phyloP scores from a whole-genome alignment of 2,113 vertebrate genomes.

The Solea solea region DNA sequence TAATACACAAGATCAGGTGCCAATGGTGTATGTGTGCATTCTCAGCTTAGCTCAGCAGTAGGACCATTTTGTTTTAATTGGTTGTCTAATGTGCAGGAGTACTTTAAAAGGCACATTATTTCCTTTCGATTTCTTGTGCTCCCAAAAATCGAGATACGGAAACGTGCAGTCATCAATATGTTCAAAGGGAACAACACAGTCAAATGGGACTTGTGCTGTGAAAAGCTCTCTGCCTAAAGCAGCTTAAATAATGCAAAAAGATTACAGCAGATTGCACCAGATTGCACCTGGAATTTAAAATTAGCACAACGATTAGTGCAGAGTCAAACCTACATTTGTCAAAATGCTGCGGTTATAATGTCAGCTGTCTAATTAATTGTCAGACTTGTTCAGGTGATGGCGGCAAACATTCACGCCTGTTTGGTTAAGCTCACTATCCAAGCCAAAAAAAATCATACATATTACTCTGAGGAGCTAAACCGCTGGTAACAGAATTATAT shows the following conservation, averaged over 20 bases:
- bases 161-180: too few species aligned
- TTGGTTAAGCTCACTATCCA: too few species aligned
- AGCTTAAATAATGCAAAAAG: neutral
- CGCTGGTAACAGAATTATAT: conserved; percentile 18
- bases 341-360: neutral
- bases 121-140: neutral
- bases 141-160: neutral
- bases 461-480: conserved; percentile 12
- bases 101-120: neutral
- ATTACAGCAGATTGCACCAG: neutral
- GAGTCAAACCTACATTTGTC: neutral
- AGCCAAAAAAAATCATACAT: neutral
- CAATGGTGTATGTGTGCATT: neutral
- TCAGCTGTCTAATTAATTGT: neutral
- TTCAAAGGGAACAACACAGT: neutral
- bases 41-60: neutral
- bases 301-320: too few species aligned
- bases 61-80: too few species aligned
- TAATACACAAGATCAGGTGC: too few species aligned
- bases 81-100: too few species aligned
- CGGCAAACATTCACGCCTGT: neutral
- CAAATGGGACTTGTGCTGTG: neutral
- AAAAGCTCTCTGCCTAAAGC: neutral
- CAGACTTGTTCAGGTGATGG: conserved; percentile 9
- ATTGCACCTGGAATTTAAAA: neutral